Evolutionary conservation across 2,797 vertebrate species (phyloP).

Genomic region (Cygnus olor): DNA sequence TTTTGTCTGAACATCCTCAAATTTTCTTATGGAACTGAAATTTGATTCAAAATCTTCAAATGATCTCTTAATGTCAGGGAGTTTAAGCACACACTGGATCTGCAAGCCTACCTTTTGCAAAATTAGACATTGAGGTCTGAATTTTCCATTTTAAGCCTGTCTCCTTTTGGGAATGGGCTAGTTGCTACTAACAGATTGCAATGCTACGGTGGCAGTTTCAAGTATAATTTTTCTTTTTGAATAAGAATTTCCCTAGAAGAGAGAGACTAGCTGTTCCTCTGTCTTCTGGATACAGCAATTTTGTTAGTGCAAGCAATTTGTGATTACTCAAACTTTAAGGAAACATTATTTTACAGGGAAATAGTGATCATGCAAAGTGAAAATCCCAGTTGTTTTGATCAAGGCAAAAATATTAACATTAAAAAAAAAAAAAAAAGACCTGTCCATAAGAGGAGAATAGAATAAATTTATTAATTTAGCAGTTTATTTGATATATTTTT

Average conservation of each 20-base stretch:
- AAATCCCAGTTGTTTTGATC: neutral
- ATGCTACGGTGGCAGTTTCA: neutral
- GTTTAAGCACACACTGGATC: neutral
- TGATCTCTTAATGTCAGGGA: neutral
- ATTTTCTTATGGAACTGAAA: neutral
- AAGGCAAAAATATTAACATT: neutral
- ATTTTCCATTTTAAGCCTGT: neutral
- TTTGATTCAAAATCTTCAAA: neutral
- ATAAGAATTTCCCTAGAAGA: neutral
- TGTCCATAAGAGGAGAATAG: neutral
- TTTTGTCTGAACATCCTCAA: neutral
- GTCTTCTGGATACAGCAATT: neutral
- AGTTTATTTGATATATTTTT: neutral
- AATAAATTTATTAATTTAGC: neutral
- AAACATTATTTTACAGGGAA: neutral
- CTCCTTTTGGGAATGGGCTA: conserved; percentile 10
- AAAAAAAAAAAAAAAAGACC: neutral
- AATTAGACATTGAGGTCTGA: neutral
- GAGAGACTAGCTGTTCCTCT: neutral
- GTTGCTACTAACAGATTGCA: conserved; percentile 49
- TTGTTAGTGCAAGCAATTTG: neutral
- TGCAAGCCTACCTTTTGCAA: neutral
- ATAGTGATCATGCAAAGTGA: neutral
- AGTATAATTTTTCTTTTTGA: neutral
- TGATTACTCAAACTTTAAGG: neutral